These are phyloP conservation scores for Ceriagrion tenellum DNA, from an alignment of 2,888 invertebrate genomes.

Conservation along the genomic window DNA sequence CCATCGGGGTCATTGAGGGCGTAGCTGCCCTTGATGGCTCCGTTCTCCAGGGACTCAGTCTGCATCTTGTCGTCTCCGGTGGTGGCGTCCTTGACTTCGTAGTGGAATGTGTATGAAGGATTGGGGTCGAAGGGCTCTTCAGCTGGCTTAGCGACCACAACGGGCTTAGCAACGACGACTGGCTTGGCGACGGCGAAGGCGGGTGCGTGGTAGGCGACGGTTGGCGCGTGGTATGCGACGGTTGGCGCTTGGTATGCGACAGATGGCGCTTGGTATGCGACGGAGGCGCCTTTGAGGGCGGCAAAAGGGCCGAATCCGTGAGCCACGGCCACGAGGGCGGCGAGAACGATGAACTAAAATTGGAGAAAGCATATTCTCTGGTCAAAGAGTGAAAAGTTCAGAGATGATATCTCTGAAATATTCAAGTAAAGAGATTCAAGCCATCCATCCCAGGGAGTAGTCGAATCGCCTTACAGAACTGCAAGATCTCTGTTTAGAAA, in stretches of 20 bases:
- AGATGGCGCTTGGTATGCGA: conserved; percentile 71
- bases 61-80: conserved; percentile 55
- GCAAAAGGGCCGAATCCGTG: too few species aligned
- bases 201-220: conserved; percentile 70
- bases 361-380: neutral
- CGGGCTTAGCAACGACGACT: neutral
- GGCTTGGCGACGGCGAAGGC: conserved; percentile 69
- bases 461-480: too few species aligned
- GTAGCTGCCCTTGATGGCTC: conserved; percentile 50
- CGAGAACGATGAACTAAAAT: conserved; percentile 69
- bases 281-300: conserved; percentile 70
- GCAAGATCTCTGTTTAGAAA: too few species aligned
- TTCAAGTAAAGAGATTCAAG: too few species aligned
- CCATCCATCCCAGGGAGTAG: too few species aligned
- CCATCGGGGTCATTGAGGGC: conserved; percentile 68
- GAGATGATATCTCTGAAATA: too few species aligned
- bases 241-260: conserved; percentile 69
- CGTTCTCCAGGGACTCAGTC: conserved; percentile 58
- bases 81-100: conserved; percentile 51
- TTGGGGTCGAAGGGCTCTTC: conserved; percentile 59
- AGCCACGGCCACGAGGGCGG: conserved; percentile 71
- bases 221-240: conserved; percentile 71
- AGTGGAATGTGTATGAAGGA: conserved; percentile 59
- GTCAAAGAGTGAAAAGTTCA: too few species aligned
- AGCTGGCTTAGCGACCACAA: conserved; percentile 18